Conservation (phyloP, 2,888 invertebrate genomes). For the Nesidiocoris tenuis region DNA sequence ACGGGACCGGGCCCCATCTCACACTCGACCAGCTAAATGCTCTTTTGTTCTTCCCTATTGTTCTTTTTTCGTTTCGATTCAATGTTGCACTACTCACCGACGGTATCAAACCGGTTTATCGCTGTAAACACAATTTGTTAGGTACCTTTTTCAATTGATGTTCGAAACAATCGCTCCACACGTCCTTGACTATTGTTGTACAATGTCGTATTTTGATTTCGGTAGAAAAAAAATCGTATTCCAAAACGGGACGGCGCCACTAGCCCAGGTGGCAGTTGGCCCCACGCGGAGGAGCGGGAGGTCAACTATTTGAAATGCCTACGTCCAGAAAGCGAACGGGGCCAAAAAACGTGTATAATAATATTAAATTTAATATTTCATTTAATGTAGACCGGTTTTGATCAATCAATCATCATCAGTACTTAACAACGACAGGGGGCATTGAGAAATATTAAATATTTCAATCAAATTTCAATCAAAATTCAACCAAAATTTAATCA, state of each 20-base stretch:
- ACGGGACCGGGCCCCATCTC: no score
- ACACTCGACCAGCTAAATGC: neutral
- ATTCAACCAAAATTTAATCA: no score
- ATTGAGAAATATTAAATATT: no score
- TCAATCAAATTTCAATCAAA: no score
- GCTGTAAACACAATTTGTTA: neutral
- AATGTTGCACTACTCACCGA: neutral
- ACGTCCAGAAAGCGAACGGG: neutral
- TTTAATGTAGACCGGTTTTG: no score
- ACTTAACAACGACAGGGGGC: no score
- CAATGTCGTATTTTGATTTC: neutral
- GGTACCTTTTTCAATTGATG: neutral
- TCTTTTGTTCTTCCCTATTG: neutral
- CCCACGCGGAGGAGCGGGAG: no score
- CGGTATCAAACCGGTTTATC: neutral
- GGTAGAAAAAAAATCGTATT: neutral
- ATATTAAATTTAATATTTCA: no score
- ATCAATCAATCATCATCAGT: no score
- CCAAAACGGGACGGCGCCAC: neutral
- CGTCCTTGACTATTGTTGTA: neutral
- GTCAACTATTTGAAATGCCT: no score
- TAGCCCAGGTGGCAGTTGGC: neutral
- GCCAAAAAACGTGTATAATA: no score
- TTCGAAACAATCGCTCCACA: neutral
- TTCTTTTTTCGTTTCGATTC: neutral